These are phyloP conservation scores for Siniperca undulata DNA, from an alignment of 2,797 vertebrate species.

Conservation along the genomic window DNA sequence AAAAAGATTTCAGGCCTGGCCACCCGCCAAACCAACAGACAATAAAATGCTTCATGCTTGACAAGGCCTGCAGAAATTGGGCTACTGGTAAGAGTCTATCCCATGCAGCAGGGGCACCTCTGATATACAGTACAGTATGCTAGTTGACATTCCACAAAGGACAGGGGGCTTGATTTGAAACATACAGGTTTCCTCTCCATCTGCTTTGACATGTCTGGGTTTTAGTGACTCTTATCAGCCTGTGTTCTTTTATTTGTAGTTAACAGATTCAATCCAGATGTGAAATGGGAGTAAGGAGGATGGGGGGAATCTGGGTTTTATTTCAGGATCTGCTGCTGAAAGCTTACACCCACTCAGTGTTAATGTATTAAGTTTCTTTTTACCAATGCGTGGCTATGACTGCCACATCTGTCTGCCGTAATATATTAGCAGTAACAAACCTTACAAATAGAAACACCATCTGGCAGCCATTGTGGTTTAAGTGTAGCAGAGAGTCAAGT, in stretches of 20 bases:
- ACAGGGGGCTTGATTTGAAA: slow-evolving; percentile 32
- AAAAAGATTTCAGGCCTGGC: slow-evolving; percentile 71
- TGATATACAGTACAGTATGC: slow-evolving; percentile 41
- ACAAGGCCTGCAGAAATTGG: slow-evolving; percentile 59
- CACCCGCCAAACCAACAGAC: slow-evolving; percentile 71
- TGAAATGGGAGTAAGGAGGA: slow-evolving; percentile 41
- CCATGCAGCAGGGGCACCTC: slow-evolving; percentile 40
- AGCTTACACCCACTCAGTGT: slow-evolving; percentile 38
- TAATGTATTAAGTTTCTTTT: slow-evolving; percentile 39
- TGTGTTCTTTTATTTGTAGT: slow-evolving; percentile 66
- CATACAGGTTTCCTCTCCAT: slow-evolving; percentile 39
- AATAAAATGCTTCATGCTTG: slow-evolving; percentile 77
- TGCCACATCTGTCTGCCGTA: slow-evolving; percentile 51
- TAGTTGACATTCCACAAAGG: slow-evolving; percentile 60
- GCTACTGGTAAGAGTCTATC: slow-evolving; percentile 34
- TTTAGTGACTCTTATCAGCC: slow-evolving; percentile 60
- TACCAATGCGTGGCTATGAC: slow-evolving; percentile 15
- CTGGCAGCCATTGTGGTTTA: slow-evolving; percentile 48
- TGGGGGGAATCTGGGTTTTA: slow-evolving; percentile 19
- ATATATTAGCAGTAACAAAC: slow-evolving; percentile 56
- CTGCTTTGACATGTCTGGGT: slow-evolving; percentile 33
- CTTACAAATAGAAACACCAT: slow-evolving; percentile 57
- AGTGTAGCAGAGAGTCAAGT: slow-evolving; percentile 36
- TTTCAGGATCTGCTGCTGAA: slow-evolving; percentile 44
- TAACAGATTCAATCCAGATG: slow-evolving; percentile 77